Base-by-base conservation (phyloP, 1,140 invertebrate genomes). In the Caligus rogercresseyi region DNA sequence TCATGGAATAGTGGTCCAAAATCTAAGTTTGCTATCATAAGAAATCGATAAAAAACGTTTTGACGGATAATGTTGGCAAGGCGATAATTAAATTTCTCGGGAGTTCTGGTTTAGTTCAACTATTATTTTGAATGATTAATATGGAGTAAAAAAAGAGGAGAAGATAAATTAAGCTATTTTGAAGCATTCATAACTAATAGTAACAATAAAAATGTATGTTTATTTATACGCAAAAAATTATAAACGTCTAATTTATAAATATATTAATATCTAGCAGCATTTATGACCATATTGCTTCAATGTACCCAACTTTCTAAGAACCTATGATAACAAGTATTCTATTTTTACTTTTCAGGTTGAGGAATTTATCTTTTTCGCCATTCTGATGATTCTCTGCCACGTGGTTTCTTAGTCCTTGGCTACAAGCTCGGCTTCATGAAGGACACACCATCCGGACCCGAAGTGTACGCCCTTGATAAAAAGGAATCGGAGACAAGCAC, bases 321-420 rank as follows among this genome's bases (percentile, higher is more conserved):
- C 25, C 19, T 3, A 20, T 65, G 7, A 26, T 25, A 14, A 64
- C 43, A 16, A 43, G 54, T 66, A 11, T 4, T 26, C 20, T 65
- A 60, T 60, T 54, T 69, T 65, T 69, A 66, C 70, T 69, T 79
- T 79, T 59, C 75, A 90, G 87, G 80, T 82, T 20, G 78, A 77
- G 23, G 88, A 93, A 71, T 91, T 92, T 72, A 85, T 91, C 74
- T 72, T 95, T 0, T 95, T 91, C 72, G 85, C 88, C 52, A 82
- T 76, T 1, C 73, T 94, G 0, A 93, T 95, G 88, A 72, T 83
- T 53, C 68, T 80, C 0, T 87, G 88, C 67, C 88, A 91, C 76
- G 31, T 86, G 0, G 71, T 92, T 93, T 95, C 69, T 80, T 79
- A 52, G 70, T 81, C 0, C 81, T 95, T 79, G 83, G 86, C 0